Evolutionary conservation across 2,113 vertebrate species (phyloP).

Genomic region (Clarias macrocephalus): DNA sequence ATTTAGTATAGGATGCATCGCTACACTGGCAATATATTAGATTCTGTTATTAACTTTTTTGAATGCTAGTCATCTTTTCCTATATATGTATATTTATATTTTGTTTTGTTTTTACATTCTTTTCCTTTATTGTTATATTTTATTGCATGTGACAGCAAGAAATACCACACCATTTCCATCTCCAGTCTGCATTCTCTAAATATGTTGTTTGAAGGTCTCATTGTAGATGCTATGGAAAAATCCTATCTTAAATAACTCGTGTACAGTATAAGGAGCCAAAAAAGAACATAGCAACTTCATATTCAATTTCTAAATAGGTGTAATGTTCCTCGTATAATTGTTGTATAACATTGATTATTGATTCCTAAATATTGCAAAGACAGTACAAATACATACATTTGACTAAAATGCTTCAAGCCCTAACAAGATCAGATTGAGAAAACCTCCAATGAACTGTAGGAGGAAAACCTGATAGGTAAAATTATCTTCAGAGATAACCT

Average conservation of each 20-base stretch:
- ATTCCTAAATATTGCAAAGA: background rate
- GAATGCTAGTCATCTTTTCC: background rate
- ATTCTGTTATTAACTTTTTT: background rate
- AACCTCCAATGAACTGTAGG: background rate
- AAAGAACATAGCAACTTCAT: background rate
- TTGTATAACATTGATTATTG: background rate
- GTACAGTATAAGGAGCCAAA: background rate
- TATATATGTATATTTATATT: too few relatives aligned
- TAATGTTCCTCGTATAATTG: background rate
- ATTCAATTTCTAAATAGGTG: background rate
- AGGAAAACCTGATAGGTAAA: background rate
- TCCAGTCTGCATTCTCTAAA: background rate
- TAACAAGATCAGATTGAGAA: background rate
- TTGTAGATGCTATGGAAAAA: background rate
- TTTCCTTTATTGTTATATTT: too few relatives aligned
- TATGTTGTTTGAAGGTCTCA: background rate
- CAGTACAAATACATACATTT: background rate
- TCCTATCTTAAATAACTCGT: background rate
- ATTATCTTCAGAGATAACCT: background rate
- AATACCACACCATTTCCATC: too few relatives aligned
- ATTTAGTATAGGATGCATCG: background rate
- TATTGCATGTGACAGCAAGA: background rate
- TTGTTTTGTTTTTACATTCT: too few relatives aligned
- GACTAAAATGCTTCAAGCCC: background rate
- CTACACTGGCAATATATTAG: background rate